Percentiles rank a stretch among this genome's conserved stretches.
These are phyloP conservation scores for Erebia epiphron DNA, from an alignment of 2,888 invertebrate species.

Conservation along the genomic window DNA sequence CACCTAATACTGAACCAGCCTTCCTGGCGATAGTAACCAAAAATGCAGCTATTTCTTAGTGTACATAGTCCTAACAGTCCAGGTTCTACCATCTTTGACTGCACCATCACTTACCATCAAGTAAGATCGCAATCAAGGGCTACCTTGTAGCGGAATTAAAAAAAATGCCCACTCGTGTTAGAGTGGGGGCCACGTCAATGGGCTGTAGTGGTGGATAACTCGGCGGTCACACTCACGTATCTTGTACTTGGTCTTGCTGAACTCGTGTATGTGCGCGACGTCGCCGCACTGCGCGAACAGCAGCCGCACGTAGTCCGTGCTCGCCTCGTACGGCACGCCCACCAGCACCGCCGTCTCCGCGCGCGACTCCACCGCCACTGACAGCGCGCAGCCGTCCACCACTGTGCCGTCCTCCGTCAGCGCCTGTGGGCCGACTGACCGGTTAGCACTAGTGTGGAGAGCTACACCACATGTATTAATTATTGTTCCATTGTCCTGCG, in stretches of 20 bases:
- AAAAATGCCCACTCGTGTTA: too few species aligned
- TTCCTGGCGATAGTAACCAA: too few species aligned
- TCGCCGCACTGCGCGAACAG: slow-evolving; percentile 76
- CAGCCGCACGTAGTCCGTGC: slow-evolving; percentile 70
- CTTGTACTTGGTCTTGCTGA: slow-evolving; percentile 81
- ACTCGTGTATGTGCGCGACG: slow-evolving; percentile 78
- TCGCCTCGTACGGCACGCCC: slow-evolving; percentile 77
- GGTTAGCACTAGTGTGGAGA: not conserved
- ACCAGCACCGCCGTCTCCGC: slow-evolving; percentile 78
- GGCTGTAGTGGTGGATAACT: too few species aligned
- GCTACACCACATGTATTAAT: not conserved
- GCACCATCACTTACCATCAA: too few species aligned
- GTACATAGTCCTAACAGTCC: too few species aligned
- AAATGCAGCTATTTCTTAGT: too few species aligned
- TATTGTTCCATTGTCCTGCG: too few species aligned
- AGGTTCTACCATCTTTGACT: too few species aligned
- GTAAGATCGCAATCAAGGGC: too few species aligned
- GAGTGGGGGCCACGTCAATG: too few species aligned
- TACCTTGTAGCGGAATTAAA: too few species aligned
- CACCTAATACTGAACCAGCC: too few species aligned
- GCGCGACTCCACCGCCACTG: slow-evolving; percentile 73
- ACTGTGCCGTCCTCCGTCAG: slow-evolving; percentile 68
- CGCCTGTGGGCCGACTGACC: slow-evolving; percentile 54
- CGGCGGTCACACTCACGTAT: slow-evolving; percentile 60
- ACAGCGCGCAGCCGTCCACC: slow-evolving; percentile 64